Base-by-base conservation (phyloP, 2,888 invertebrate species). In the Eudasyphora cyanicolor region DNA sequence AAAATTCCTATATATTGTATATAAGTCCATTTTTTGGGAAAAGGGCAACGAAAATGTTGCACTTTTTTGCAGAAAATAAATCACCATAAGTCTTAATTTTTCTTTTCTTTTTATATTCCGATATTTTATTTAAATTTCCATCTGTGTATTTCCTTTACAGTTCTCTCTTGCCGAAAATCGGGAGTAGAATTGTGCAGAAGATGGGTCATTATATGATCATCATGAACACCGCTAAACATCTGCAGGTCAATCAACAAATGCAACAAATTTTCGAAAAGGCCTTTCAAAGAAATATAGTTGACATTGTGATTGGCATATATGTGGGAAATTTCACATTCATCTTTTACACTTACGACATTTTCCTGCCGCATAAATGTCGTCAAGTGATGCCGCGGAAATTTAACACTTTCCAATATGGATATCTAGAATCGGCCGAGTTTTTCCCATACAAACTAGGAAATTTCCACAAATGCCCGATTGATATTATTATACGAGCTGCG, bases 131-230 rank as follows among this genome's bases (percentile, higher is more conserved):
- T n/a, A n/a, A n/a, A n/a, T n/a, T n/a, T n/a, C n/a, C n/a, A n/a
- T n/a, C n/a, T n/a, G n/a, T n/a, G n/a, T n/a, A n/a, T n/a, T n/a
- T n/a, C n/a, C n/a, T n/a, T n/a, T n/a, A 6, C 32, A 82, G 82
- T 0, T 75, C 75, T 3, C 19, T 82, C 10, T 27, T 82, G 32
- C 32, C 10, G 14, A 0, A 35, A 19, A 12, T 64, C 5, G 24
- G 27, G 0, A 19, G 64, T n/a, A 12, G 64, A n/a, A 19, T 27
- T 8, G 54, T 19, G 0, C 64, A 76, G 2, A 49, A 70, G 12
- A 74, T 75, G 60, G 78, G 82, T n/a, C 17, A 82, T 64, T 79
- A 71, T 64, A 35, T 82, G n/a, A n/a, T 82, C 10, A 1, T 82
- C 32, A 82, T 82, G 75, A 10, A 79, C 14, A 21, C 57, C 0